Conservation (phyloP, 1,140 invertebrate genomes). For the Acromyrmex charruanus region DNA sequence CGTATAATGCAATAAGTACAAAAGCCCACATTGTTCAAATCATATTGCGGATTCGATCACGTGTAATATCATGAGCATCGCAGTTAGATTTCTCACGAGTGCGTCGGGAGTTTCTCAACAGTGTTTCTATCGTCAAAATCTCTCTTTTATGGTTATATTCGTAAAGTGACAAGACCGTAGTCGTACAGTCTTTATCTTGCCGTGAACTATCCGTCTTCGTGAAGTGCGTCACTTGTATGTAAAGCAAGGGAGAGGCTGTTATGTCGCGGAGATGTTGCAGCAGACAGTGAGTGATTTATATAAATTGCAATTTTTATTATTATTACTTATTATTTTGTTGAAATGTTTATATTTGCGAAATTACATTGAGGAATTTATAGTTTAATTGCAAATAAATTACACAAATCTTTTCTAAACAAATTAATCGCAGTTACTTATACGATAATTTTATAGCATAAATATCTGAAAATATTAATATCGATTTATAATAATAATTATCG, state of each 20-base stretch:
- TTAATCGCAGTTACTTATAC: background rate
- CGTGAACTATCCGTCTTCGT: background rate
- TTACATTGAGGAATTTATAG: background rate
- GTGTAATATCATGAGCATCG: background rate
- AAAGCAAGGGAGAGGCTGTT: background rate
- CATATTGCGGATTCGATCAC: background rate
- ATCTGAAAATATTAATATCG: background rate
- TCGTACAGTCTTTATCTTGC: constrained; percentile 3
- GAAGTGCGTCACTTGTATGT: background rate
- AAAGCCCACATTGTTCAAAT: background rate
- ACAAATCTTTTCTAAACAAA: background rate
- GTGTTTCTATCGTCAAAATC: background rate
- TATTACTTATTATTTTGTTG: background rate
- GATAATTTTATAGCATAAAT: background rate
- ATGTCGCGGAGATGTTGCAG: background rate
- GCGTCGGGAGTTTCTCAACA: background rate
- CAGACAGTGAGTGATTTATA: constrained; percentile 14
- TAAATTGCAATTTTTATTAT: background rate
- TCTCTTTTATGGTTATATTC: background rate
- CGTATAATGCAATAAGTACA: background rate
- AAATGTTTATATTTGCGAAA: background rate
- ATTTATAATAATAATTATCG: background rate
- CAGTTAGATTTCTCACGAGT: background rate
- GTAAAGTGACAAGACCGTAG: background rate
- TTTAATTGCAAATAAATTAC: constrained; percentile 10